Base-by-base conservation (phyloP, 2,888 invertebrate genomes). In the Crioceris asparagi region DNA sequence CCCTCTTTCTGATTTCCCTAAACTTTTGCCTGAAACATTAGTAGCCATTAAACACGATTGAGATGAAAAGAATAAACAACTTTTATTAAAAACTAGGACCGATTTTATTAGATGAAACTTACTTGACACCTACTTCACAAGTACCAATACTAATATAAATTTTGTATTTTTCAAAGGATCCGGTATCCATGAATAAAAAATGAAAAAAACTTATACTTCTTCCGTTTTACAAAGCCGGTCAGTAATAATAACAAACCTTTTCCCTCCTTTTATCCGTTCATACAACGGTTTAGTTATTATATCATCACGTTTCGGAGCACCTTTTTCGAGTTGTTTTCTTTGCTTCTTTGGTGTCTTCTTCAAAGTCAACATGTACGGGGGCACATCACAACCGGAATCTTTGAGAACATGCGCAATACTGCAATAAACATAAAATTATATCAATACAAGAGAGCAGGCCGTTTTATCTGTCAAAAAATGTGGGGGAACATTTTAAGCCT, bases 381-480 rank as follows among this genome's bases (percentile, higher is more conserved):
- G 94, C 0, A 97, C 88, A 8, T 79, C 75, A 59, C 93, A 92
- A 1, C 96, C 96, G 0, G 96, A 91, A 54, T 85, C 83, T 54
- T 79, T 77, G 66, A 97, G 79, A 26, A 96, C 79, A 36, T 85
- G 79, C 0, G 93, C 93, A 61, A 97, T 91, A 54, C 91, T 90
- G 58, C 34, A 61, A 52, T 17, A 29, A 23, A 29, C 32, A 41
- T 33, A 6, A 29, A 14, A 29, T 29, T n/a, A n/a, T n/a, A n/a
- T n/a, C n/a, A n/a, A n/a, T n/a, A n/a, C n/a, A n/a, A n/a, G n/a
- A n/a, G n/a, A n/a, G n/a, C n/a, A n/a, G n/a, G n/a, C n/a, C n/a
- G n/a, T n/a, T n/a, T n/a, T n/a, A n/a, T n/a, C n/a, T n/a, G n/a
- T n/a, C n/a, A n/a, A n/a, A n/a, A n/a, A n/a, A n/a, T n/a, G n/a